Conservation (phyloP, 2,797 vertebrate species). For the Avahi laniger region DNA sequence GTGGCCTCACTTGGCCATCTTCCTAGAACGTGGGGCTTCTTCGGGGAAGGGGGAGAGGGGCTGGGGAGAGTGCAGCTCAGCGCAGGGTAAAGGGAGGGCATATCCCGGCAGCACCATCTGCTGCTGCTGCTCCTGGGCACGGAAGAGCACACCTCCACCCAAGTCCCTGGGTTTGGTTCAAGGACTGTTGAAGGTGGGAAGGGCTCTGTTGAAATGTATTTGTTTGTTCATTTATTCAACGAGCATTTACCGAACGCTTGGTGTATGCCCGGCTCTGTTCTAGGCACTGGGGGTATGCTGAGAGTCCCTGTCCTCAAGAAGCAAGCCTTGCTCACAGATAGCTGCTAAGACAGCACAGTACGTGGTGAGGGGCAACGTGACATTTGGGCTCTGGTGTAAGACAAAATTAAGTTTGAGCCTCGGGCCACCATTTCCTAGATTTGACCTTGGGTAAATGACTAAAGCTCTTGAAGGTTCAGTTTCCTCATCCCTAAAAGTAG, state of each 20-base stretch:
- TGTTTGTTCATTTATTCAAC: background rate
- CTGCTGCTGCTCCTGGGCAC: background rate
- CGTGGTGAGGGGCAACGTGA: background rate
- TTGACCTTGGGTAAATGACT: background rate
- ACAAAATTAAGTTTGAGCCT: background rate
- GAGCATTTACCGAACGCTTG: background rate
- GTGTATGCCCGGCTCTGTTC: background rate
- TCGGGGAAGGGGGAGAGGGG: background rate
- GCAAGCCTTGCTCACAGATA: background rate
- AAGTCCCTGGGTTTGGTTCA: background rate
- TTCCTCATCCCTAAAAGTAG: background rate
- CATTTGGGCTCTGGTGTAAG: background rate
- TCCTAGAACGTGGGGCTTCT: background rate
- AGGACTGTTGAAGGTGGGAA: background rate
- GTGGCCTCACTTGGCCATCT: background rate
- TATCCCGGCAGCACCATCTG: slow-evolving; percentile 52
- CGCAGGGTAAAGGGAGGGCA: background rate
- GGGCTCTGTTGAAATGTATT: background rate
- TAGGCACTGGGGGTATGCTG: background rate
- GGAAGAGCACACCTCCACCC: background rate
- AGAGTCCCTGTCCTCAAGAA: background rate
- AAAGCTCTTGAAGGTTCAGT: background rate
- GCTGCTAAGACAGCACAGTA: background rate
- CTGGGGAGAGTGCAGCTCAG: background rate
- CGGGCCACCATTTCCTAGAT: background rate